phyloP scores from a whole-genome alignment of 2,113 vertebrate species.

The Limnothrissa miodon region DNA sequence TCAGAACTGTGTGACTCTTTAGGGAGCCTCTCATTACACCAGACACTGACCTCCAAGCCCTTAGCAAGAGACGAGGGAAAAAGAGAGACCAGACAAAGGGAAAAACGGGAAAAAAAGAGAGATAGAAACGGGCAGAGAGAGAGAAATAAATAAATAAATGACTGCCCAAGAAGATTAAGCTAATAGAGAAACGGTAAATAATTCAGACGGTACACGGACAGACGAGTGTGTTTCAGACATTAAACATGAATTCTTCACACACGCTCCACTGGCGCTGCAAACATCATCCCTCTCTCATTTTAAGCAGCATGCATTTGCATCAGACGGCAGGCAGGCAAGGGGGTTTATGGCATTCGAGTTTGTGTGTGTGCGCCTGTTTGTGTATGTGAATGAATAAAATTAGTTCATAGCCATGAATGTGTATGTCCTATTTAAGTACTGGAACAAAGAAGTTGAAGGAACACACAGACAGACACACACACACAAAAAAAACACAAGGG shows the following conservation, averaged over 20 bases:
- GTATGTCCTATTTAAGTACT: background rate
- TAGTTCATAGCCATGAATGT: background rate
- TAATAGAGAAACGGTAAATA: conserved; percentile 78
- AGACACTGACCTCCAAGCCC: background rate
- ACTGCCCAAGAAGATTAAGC: conserved; percentile 74
- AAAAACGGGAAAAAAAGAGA: conserved; percentile 21
- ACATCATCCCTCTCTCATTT: conserved; percentile 72
- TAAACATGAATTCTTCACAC: conserved; percentile 73
- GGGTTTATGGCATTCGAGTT: conserved; percentile 48
- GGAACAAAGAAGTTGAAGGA: background rate
- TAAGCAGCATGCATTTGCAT: conserved; percentile 68
- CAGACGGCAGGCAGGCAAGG: conserved; percentile 32
- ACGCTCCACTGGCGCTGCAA: conserved; percentile 64
- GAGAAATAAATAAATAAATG: conserved; percentile 63
- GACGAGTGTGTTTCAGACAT: conserved; percentile 69
- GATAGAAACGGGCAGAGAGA: conserved; percentile 54
- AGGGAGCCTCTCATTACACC: conserved; percentile 9
- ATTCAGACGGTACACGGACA: conserved; percentile 71
- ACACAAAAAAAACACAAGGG: background rate
- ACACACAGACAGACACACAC: too few relatives aligned
- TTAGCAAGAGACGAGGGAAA: background rate
- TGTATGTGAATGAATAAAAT: conserved; percentile 40
- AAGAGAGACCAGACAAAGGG: background rate
- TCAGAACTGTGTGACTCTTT: background rate
- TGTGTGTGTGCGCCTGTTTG: conserved; percentile 54